Evolutionary conservation across 2,113 vertebrate genomes (phyloP), one percentile per base, ranked within the genome.

Genomic region (Procavia capensis): DNA sequence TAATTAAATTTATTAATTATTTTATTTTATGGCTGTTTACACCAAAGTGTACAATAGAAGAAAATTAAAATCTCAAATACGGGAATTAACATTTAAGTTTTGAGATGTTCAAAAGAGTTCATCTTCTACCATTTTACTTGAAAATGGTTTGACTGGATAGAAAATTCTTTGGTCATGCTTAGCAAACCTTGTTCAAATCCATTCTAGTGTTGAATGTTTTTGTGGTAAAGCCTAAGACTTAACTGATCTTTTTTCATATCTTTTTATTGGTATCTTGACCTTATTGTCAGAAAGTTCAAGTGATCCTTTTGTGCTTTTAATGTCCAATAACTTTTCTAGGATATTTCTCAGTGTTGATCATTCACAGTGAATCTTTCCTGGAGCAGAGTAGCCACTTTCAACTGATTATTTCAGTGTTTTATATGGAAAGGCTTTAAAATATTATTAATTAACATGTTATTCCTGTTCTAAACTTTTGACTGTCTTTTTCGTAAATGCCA

Each of bases 81-180:
- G 45, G 29, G 50, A 81, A 14, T 91, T 88, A 61, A 76, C 43
- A 17, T 82, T 64, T 92, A 50, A 25, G 13, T 36, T 83, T 82
- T 88, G 82, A 3, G 72, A 3, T 72, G 63, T 57, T 82, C 6
- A 54, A 43, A 85, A 85, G 29, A 88, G 13, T 88, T 76, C 76
- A 4, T 96, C 59, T 80, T 92, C 9, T 57, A 25, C 5, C 81
- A 90, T 94, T 79, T 95, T 13, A 86, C 36, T 86, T 92, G 27
- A 76, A 75, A 88, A 41, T 85, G 25, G 4, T 72, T 78, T 94
- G 57, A 8, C 45, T 91, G 17, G 72, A 36, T 86, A 47, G 81
- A 78, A 54, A 54, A 54, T 54, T 54, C 50, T 54, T 54, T 54
- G 50, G 50, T 95, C 17, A 41, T 54, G 14, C 13, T 39, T 27